Percentiles rank a stretch among this genome's conserved stretches.
phyloP scores from a whole-genome alignment of 2,888 invertebrate species.

The Pycnomerus fuliginosus region DNA sequence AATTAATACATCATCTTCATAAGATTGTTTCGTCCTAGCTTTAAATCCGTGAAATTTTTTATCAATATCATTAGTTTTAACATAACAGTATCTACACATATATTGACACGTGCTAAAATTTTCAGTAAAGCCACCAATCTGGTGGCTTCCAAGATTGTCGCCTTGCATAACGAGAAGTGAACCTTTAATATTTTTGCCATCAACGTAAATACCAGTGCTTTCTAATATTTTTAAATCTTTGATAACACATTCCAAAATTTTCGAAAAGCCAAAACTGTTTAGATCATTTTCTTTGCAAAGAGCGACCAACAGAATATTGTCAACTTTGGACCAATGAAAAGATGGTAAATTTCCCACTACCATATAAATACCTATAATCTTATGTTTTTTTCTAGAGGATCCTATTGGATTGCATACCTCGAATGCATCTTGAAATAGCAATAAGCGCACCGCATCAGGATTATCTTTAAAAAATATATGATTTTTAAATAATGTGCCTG shows the following conservation, averaged over 20 bases:
- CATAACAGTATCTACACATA: neutral
- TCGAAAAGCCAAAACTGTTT: slow-evolving; percentile 30
- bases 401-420: slow-evolving; percentile 41
- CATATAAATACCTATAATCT: slow-evolving; percentile 39
- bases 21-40: neutral
- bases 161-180: slow-evolving; percentile 30
- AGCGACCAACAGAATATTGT: slow-evolving; percentile 36
- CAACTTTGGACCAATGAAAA: slow-evolving; percentile 29
- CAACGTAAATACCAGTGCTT: neutral
- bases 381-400: slow-evolving; percentile 35
- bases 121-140: slow-evolving; percentile 31
- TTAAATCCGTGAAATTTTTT: neutral
- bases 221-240: neutral
- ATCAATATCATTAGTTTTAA: slow-evolving; percentile 1
- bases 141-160: slow-evolving; percentile 29
- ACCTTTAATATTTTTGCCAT: slow-evolving; percentile 23
- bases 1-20: neutral
- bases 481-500: slow-evolving; percentile 17
- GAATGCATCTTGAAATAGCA: slow-evolving; percentile 40
- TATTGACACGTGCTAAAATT: slow-evolving; percentile 24
- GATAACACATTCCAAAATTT: neutral
- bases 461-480: slow-evolving; percentile 20
- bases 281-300: slow-evolving; percentile 33
- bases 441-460: slow-evolving; percentile 21
- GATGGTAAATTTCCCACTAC: slow-evolving; percentile 33